Base-by-base conservation (phyloP, 2,113 vertebrate species). In the Eulemur rufifrons region DNA sequence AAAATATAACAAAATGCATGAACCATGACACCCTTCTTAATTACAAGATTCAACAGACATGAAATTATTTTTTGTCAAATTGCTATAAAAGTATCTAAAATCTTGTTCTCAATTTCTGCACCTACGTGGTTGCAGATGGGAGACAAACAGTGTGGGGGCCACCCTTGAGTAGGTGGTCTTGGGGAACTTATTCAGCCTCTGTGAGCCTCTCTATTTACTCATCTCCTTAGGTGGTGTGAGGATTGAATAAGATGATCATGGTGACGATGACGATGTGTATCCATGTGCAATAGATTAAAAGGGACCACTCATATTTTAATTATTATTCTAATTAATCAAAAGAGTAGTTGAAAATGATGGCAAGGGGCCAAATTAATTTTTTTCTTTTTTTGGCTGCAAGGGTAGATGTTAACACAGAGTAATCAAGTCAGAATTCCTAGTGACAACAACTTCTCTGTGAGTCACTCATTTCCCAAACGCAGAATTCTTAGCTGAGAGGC, bases 11-110 rank as follows among this genome's bases (percentile, higher is more conserved):
- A 23, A 27, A 32, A 29, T 37, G 17, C 5, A 25, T 2, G 34
- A 37, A 82, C 64, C 81, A 39, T 0, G 9, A 97, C 94, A n/a
- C 8, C 25, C 18, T 91, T 63, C 86, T 87, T 59, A 86, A 76
- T 85, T 27, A 11, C 34, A 64, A 69, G 39, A 91, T 42, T 69
- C 7, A n/a, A 63, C 8, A 87, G 61, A 68, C 4, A 82, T 42
- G 45, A 90, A 54, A 86, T 56, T 29, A 83, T 45, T 8, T 8
- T 34, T n/a, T 59, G 12, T 74, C 52, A 73, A 37, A 64, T 3
- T 54, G 37, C 34, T 90, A 8, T 14, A 8, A 9, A 87, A 13
- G 8, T 20, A 32, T 50, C 32, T 8, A 27, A 73, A 94, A 50
- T 7, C 64, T 13, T 82, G 73, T 14, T 80, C 20, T 78, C 27